Conservation (phyloP, 2,888 invertebrate genomes). For the Agrotis ipsilon region DNA sequence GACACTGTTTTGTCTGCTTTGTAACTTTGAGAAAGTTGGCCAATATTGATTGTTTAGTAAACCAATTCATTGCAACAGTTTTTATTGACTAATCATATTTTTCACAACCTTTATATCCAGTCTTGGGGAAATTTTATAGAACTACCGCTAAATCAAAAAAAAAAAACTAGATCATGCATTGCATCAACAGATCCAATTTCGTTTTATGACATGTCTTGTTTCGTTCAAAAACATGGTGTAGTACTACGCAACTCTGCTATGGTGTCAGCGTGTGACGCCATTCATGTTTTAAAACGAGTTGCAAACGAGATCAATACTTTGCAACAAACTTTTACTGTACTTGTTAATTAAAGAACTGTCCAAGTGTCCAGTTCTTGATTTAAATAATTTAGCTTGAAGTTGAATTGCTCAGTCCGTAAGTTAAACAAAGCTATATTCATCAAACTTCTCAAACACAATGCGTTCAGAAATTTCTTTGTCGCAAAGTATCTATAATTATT, state of each 20-base stretch:
- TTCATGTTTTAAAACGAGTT: conserved; percentile 69
- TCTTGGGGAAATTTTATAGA: not conserved
- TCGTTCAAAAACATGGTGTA: conserved; percentile 64
- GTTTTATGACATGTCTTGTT: conserved; percentile 54
- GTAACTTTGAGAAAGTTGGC: conserved; percentile 37
- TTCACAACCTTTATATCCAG: not conserved
- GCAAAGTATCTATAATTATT: not conserved
- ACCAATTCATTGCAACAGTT: conserved; percentile 5
- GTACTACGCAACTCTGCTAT: conserved; percentile 68
- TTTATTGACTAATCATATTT: not conserved
- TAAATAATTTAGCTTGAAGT: not conserved
- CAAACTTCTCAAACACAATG: not conserved
- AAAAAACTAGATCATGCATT: conserved; percentile 22
- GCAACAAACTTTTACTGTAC: conserved; percentile 2
- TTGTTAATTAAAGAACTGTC: not conserved
- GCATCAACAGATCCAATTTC: conserved; percentile 34
- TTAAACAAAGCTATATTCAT: too few species aligned
- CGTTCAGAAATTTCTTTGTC: not conserved
- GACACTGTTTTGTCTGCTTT: conserved; percentile 20
- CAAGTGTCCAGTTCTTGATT: not conserved
- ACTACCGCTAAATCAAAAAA: not conserved
- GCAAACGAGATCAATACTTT: conserved; percentile 47
- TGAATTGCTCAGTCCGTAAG: not conserved
- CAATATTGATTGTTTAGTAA: conserved; percentile 4
- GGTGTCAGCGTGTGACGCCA: conserved; percentile 71